Conservation (phyloP, 2,888 invertebrate genomes). For the Zygogramma bicolorata region DNA sequence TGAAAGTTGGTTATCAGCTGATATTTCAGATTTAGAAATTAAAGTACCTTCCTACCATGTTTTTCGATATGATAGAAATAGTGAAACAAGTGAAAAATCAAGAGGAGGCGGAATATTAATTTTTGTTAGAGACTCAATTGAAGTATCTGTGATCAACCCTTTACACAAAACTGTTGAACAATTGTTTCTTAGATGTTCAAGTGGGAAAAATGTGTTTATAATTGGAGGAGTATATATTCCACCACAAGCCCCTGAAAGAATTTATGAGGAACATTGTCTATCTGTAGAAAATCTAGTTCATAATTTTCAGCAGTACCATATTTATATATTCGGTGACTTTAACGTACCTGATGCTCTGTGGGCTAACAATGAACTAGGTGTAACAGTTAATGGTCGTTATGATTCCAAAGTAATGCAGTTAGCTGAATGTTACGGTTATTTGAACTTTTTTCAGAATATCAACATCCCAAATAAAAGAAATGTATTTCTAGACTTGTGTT, state of each 20-base stretch:
- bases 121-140: not conserved
- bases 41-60: no score
- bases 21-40: no score
- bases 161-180: no score
- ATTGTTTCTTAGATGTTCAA: not conserved
- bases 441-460: not conserved
- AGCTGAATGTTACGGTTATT: not conserved
- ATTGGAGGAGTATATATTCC: conserved; percentile 5
- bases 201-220: not conserved
- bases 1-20: no score
- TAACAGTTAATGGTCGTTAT: not conserved
- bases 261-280: not conserved
- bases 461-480: not conserved
- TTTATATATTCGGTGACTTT: not conserved
- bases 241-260: not conserved
- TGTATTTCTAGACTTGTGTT: not conserved
- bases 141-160: no score
- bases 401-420: not conserved
- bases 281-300: not conserved
- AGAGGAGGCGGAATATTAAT: conserved; percentile 3
- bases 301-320: not conserved
- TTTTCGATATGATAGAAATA: not conserved
- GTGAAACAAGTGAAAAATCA: not conserved
- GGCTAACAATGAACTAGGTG: conserved; percentile 3
- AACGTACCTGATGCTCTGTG: not conserved